Conservation (phyloP, 2,797 vertebrate genomes). For the Peromyscus eremicus region DNA sequence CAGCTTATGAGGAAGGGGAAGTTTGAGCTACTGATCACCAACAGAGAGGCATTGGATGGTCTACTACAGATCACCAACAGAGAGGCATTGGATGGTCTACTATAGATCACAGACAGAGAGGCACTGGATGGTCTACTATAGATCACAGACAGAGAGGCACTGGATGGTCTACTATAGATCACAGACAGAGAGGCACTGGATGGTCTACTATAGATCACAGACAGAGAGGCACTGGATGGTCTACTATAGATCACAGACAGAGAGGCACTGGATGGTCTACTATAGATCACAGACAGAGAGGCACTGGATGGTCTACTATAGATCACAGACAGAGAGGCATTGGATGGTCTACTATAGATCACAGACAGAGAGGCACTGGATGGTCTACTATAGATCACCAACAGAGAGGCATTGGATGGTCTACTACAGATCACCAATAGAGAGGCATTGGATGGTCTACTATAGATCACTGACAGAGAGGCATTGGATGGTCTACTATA, state of each 20-base stretch:
- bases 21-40: background rate
- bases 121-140: background rate
- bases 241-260: background rate
- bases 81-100: background rate
- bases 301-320: background rate
- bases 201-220: background rate
- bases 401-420: background rate
- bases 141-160: background rate
- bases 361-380: too few relatives aligned
- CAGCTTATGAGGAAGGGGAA: background rate
- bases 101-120: background rate
- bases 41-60: background rate
- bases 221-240: background rate
- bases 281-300: background rate
- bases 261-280: background rate
- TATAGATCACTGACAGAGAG: background rate
- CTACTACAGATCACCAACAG: background rate
- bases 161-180: background rate
- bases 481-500: background rate
- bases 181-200: background rate
- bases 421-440: background rate
- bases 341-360: background rate
- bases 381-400: background rate
- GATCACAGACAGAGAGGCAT: background rate
- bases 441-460: background rate